Base-by-base conservation (phyloP, 2,113 vertebrate genomes). In the Cygnus buccinator region DNA sequence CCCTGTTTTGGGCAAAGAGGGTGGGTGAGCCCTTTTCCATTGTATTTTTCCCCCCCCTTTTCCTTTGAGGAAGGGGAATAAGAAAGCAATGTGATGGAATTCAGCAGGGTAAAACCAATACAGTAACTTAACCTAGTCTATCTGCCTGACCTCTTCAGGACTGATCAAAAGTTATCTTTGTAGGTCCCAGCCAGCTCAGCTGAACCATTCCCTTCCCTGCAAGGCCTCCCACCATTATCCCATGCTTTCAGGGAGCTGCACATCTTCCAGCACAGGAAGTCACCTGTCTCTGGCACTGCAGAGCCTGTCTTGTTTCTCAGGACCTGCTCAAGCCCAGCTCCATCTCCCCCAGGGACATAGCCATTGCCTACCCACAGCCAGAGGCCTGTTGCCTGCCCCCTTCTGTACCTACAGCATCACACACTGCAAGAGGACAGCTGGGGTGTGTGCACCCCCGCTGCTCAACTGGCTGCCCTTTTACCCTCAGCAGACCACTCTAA, bases 311-410 rank as follows among this genome's bases (percentile, higher is more conserved):
- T 46, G 18, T 29, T 57, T 68, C 57, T 31, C 15, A 33, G 22
- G 26, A 7, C 8, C 26, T 25, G 13, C 58, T 20, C 75, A 44
- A 13, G n/a, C 21, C 11, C 3, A 3, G 43, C 37, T 65, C 26
- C 37, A 39, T 39, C 33, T 58, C 33, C 35, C 41, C 52, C 41
- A 8, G 14, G 20, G 26, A 25, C 18, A 41, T 4, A 46, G 33
- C 25, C 28, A 39, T 2, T 1, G 10, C 37, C n/a, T 31, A 9
- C 21, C 8, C 41, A 19, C 62, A 55, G 37, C 25, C 0, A 2
- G 29, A 35, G 13, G 31, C 4, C 13, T 2, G 3, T 43, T 5
- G 2, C 17, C 10, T 12, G 10, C 50, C 5, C 5, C 31, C 2
- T 55, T 26, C 31, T 14, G 55, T 43, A 20, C 72, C 31, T 6